Conservation (phyloP, 23 tunicate species). For the Halocynthia roretzi region DNA sequence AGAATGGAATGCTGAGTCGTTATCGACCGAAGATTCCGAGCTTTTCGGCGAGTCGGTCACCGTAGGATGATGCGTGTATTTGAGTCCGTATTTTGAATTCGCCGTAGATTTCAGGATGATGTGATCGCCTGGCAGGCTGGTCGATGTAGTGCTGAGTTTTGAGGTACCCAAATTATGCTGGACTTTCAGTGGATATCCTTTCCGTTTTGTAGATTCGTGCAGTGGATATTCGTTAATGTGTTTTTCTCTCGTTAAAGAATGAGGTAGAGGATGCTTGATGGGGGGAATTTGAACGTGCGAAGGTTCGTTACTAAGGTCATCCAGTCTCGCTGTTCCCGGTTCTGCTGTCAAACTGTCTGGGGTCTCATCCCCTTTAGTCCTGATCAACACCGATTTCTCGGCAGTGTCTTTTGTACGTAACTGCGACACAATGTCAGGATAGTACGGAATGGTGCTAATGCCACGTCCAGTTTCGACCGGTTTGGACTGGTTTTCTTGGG, state of each 20-base stretch:
- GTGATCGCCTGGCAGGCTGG: conserved; percentile 12
- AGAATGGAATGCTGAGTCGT: conserved; percentile 24
- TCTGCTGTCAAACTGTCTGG: conserved; percentile 21
- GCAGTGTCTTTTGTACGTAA: too few species aligned
- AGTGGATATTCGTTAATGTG: not conserved
- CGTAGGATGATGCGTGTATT: not conserved
- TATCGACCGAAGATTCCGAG: conserved; percentile 44
- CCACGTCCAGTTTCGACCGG: not conserved
- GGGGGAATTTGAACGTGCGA: not conserved
- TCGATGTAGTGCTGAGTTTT: conserved; percentile 1
- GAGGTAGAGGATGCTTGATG: not conserved
- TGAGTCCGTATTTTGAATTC: conserved; percentile 13
- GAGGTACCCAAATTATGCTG: not conserved
- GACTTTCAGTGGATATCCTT: not conserved
- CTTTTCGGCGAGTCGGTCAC: conserved; percentile 7
- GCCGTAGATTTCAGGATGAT: conserved; percentile 3
- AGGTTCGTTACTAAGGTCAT: not conserved
- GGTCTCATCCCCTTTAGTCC: not conserved
- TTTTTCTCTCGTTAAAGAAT: not conserved
- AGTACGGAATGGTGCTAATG: conserved; percentile 6
- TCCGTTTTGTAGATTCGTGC: not conserved
- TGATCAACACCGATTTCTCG: too few species aligned
- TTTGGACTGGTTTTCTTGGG: not conserved
- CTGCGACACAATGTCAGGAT: conserved; percentile 21
- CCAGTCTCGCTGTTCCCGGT: conserved; percentile 18